These are phyloP conservation scores for Thunnus maccoyii DNA, from an alignment of 2,113 vertebrate genomes.

Conservation along the genomic window DNA sequence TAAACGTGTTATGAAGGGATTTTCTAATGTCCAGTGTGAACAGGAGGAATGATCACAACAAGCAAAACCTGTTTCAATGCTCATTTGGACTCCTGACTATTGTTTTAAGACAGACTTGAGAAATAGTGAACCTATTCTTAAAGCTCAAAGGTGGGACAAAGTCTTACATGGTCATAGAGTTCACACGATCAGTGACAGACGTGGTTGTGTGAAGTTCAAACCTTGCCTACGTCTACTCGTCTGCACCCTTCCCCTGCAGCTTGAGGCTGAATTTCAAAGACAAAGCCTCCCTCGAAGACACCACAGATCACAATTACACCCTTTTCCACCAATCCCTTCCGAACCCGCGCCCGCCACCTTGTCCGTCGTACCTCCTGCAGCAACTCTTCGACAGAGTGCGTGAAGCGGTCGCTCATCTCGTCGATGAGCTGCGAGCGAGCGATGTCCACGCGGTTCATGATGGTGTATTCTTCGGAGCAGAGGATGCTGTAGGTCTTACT, in stretches of 20 bases:
- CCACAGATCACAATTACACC: not conserved
- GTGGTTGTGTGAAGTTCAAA: too few relatives aligned
- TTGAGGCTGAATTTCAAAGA: not conserved
- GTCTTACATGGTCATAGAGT: too few relatives aligned
- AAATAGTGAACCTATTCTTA: too few relatives aligned
- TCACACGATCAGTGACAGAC: too few relatives aligned
- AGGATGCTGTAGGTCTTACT: slow-evolving; percentile 99
- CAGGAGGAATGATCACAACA: too few relatives aligned
- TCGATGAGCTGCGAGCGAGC: slow-evolving; percentile 98
- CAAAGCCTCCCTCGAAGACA: not conserved
- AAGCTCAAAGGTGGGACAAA: too few relatives aligned
- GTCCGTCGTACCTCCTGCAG: slow-evolving; percentile 91
- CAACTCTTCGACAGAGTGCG: slow-evolving; percentile 96
- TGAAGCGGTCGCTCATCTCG: slow-evolving; percentile 95
- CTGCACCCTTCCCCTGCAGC: not conserved
- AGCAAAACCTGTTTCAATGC: too few relatives aligned
- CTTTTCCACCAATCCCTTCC: not conserved
- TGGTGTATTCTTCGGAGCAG: slow-evolving; percentile 98
- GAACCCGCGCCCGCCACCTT: not conserved
- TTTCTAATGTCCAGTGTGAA: too few relatives aligned
- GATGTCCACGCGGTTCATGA: slow-evolving; percentile 99
- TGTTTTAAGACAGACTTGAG: too few relatives aligned
- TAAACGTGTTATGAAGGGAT: too few relatives aligned
- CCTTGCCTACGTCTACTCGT: too few relatives aligned
- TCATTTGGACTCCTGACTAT: too few relatives aligned